A percentile compares a stretch with the other conserved stretches of the same genome.
Evolutionary conservation across 2,888 invertebrate species (phyloP).

Genomic region (Bursaphelenchus okinawaensis): DNA sequence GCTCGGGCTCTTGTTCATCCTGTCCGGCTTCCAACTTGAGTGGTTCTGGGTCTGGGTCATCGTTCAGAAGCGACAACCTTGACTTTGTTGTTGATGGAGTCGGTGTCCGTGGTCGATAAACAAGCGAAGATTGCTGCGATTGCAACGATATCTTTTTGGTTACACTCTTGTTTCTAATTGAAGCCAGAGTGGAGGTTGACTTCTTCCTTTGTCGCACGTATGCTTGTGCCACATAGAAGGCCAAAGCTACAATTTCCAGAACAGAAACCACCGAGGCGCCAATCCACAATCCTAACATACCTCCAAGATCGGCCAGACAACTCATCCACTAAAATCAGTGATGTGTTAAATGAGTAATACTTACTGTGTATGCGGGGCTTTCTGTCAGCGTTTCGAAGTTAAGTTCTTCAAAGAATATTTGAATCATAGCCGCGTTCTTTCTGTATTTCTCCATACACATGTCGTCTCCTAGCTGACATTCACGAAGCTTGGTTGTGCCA

Average conservation of each 20-base stretch:
- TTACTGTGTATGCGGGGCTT: constrained; percentile 49
- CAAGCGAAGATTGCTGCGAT: not conserved
- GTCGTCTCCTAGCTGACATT: constrained; percentile 50
- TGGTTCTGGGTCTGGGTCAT: constrained; percentile 12
- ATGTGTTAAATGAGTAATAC: constrained; percentile 1
- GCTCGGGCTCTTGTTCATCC: not conserved
- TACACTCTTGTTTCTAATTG: constrained; percentile 8
- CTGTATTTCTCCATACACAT: constrained; percentile 55
- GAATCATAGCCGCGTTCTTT: constrained; percentile 57
- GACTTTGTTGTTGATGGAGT: constrained; percentile 14
- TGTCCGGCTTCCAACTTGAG: constrained; percentile 4
- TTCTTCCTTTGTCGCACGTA: constrained; percentile 20
- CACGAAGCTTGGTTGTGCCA: constrained; percentile 56
- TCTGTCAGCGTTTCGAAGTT: constrained; percentile 57
- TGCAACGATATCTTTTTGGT: constrained; percentile 16
- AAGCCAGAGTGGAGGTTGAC: constrained; percentile 4
- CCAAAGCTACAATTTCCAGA: constrained; percentile 47
- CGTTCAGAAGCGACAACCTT: constrained; percentile 9
- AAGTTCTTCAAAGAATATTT: constrained; percentile 57
- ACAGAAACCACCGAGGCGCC: constrained; percentile 54
- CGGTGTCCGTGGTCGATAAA: constrained; percentile 14
- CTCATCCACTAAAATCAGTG: constrained; percentile 35
- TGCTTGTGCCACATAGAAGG: constrained; percentile 36
- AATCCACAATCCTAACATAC: constrained; percentile 51
- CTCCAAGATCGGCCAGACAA: constrained; percentile 54